phyloP scores from a whole-genome alignment of 2,888 invertebrate species.

The Hyposoter dolosus region DNA sequence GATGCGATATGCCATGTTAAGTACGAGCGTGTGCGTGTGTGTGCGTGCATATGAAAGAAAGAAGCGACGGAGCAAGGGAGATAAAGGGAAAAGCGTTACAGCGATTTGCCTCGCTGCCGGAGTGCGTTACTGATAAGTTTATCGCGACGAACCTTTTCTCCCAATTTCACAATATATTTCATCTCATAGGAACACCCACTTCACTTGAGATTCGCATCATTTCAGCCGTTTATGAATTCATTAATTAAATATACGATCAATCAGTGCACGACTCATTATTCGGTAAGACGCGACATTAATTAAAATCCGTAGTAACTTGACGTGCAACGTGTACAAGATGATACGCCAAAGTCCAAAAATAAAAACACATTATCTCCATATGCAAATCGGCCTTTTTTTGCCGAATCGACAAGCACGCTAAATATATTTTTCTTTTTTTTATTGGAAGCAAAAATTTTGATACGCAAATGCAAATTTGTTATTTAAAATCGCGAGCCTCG shows the following conservation, averaged over 20 bases:
- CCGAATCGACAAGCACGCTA: not conserved
- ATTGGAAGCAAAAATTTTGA: not conserved
- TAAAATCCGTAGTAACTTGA: constrained; percentile 22
- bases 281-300: not conserved
- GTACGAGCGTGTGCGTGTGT: not conserved
- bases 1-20: constrained; percentile 1
- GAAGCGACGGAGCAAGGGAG: constrained; percentile 6
- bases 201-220: not conserved
- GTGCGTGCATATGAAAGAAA: constrained; percentile 1
- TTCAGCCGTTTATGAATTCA: not conserved
- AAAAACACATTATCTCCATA: not conserved
- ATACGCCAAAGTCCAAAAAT: constrained; percentile 65
- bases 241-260: not conserved
- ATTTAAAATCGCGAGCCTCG: not conserved
- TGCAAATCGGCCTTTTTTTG: not conserved
- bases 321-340: constrained; percentile 57
- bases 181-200: not conserved
- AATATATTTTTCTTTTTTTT: too few species aligned
- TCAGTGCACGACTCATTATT: not conserved
- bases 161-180: constrained; percentile 56
- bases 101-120: constrained; percentile 67
- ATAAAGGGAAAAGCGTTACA: constrained; percentile 22
- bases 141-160: constrained; percentile 68
- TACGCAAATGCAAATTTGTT: not conserved
- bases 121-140: constrained; percentile 68